Conservation (phyloP, 2,797 vertebrate species). For the Microcaecilia unicolor region DNA sequence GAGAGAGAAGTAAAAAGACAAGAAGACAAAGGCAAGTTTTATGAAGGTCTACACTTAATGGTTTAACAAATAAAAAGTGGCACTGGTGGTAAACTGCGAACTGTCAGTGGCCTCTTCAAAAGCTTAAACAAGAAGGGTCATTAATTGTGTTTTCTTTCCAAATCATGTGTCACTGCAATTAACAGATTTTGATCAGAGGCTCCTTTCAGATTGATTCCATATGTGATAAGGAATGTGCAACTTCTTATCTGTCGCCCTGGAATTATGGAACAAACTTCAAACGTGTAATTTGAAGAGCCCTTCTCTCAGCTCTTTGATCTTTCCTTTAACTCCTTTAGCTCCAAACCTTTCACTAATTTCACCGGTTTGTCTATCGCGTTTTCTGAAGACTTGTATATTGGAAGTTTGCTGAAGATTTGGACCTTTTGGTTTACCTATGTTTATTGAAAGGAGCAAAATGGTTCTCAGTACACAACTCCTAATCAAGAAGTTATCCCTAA, state of each 20-base stretch:
- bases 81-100: conserved; percentile 21
- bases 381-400: conserved; percentile 48
- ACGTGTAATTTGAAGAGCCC: conserved; percentile 70
- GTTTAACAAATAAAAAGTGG: conserved; percentile 33
- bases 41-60: conserved; percentile 14
- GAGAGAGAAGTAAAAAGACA: neutral
- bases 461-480: conserved; percentile 19
- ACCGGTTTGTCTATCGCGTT: conserved; percentile 25
- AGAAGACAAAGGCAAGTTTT: conserved; percentile 21
- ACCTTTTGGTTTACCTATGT: conserved; percentile 35
- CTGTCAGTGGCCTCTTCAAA: conserved; percentile 25
- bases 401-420: conserved; percentile 22
- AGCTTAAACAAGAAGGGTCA: conserved; percentile 47
- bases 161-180: conserved; percentile 62
- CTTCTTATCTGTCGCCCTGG: conserved; percentile 56
- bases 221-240: conserved; percentile 63
- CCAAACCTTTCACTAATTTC: neutral
- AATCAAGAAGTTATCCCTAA: conserved; percentile 6
- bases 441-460: conserved; percentile 44
- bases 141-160: conserved; percentile 62
- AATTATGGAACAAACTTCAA: conserved; percentile 69
- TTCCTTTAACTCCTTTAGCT: conserved; percentile 41
- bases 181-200: conserved; percentile 62
- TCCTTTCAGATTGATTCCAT: conserved; percentile 64
- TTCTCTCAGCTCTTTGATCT: conserved; percentile 76